Base-by-base conservation (phyloP, 2,113 vertebrate genomes). In the Isurus oxyrinchus region DNA sequence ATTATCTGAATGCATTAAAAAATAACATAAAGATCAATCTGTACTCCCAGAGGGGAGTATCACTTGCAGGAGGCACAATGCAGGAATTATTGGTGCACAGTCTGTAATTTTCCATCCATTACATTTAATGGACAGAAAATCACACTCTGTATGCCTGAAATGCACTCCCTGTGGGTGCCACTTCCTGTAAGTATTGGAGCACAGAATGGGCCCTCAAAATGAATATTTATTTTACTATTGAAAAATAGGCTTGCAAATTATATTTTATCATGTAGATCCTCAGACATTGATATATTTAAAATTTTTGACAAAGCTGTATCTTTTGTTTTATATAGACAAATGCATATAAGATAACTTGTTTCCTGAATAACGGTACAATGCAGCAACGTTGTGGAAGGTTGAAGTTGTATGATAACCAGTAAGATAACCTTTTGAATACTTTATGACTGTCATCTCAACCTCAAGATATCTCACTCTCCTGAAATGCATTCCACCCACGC, bases 91-190 rank as follows among this genome's bases (percentile, higher is more conserved):
- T 94, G 90, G 59, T 40, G n/a, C 59, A 40, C 16, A 21, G 19
- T 63, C 59, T 63, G 19, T 94, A 94, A 63, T 94, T 94, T 94
- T 94, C 90, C 90, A 94, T 66, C n/a, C 14, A 94, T 94, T 94
- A 94, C 61, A 94, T 63, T 63, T 94, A 94, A 94, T 94, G 59
- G 90, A 59, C 35, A 94, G 59, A 63, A 84, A 94, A 94, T n/a
- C 35, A 35, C 61, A 40, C 5, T 63, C 31, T 93, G 14, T 40
- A 4, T 5, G 35, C 55, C 31, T 93, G 57, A 91, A 91, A 91
- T 27, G 88, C 61, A 31, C 53, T 91, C 55, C 27, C 35, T 63
- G 16, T 94, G 16, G 57, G 31, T 44, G 90, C 61, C 21, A n/a
- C 35, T 63, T 61, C n/a, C 16, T 63, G 27, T 1, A 57, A 91